A percentile compares a stretch with the other conserved stretches of the same genome.
Evolutionary conservation across 2,797 vertebrate genomes (phyloP).

Genomic region (Pagetopsis macropterus): DNA sequence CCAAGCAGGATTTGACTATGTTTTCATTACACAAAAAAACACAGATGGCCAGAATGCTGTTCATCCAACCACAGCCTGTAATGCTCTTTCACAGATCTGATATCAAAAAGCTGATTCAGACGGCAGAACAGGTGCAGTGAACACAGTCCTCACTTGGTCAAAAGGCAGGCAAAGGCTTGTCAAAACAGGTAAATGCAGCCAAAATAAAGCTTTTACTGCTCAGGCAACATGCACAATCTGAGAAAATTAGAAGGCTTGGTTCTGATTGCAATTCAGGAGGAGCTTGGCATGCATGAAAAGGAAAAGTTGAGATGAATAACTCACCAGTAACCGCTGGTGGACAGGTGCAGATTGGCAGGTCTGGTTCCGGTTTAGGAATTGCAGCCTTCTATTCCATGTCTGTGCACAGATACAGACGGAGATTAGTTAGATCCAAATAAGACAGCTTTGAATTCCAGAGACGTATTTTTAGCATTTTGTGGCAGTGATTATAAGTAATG

Average conservation of each 20-base stretch:
- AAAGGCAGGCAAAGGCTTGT: conserved; percentile 1
- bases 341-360: not conserved
- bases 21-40: conserved; percentile 7
- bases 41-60: conserved; percentile 1
- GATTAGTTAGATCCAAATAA: not conserved
- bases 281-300: not conserved
- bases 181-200: no score
- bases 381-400: not conserved
- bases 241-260: not conserved
- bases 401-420: not conserved
- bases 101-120: not conserved
- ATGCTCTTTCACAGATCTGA: not conserved
- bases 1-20: not conserved
- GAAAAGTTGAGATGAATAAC: not conserved
- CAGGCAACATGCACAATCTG: not conserved
- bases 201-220: not conserved
- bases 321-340: not conserved
- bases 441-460: not conserved
- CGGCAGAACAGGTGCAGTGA: conserved; percentile 1
- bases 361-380: not conserved
- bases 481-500: not conserved
- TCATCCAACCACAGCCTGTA: conserved; percentile 5
- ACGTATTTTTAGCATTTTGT: not conserved
- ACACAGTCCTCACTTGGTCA: not conserved
- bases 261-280: not conserved